Evolutionary conservation across 1,140 invertebrate genomes (phyloP), one percentile per base, ranked within the genome.

Genomic region (Gonatopus flavifemur): DNA sequence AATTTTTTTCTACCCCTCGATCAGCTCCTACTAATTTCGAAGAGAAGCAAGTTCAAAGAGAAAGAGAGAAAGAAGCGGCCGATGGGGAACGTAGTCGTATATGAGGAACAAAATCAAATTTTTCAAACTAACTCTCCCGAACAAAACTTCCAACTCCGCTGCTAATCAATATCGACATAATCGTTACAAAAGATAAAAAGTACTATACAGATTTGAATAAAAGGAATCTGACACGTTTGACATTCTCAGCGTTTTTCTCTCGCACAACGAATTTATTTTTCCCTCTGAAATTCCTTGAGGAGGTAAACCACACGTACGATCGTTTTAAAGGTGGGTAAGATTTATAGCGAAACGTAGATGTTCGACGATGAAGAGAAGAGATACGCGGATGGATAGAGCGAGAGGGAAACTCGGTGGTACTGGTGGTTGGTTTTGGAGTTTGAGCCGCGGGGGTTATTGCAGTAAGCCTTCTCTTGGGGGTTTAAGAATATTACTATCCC

Each of bases 1-100:
- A 74, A 77, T 78, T 78, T 78, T 70, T 73, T 76, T 75, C 70
- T 58, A 72, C 72, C 73, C 69, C 74, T 73, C 72, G 72, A 76
- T 72, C 68, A 64, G 61, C 62, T 65, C 61, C 66, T 67, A 72
- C 72, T 77, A 77, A 77, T 77, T 77, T 72, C 67, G 53, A 40
- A 36, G 59, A 62, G 59, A 57, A 68, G 52, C n/a, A n/a, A n/a
- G 22, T 30, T 45, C 45, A 0, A 37, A 13, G 20, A 35, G 24
- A 42, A 15, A 10, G 35, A 10, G 18, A 28, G 24, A 41, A 15
- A 33, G 7, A 16, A 30, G 3, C 15, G 7, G 43, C n/a, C n/a
- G n/a, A n/a, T n/a, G n/a, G n/a, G n/a, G n/a, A n/a, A n/a, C n/a
- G n/a, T n/a, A n/a, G n/a, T n/a, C n/a, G n/a, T n/a, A n/a, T n/a